These are phyloP conservation scores for Halichoerus grypus DNA, from an alignment of 2,113 vertebrate genomes.

Conservation along the genomic window DNA sequence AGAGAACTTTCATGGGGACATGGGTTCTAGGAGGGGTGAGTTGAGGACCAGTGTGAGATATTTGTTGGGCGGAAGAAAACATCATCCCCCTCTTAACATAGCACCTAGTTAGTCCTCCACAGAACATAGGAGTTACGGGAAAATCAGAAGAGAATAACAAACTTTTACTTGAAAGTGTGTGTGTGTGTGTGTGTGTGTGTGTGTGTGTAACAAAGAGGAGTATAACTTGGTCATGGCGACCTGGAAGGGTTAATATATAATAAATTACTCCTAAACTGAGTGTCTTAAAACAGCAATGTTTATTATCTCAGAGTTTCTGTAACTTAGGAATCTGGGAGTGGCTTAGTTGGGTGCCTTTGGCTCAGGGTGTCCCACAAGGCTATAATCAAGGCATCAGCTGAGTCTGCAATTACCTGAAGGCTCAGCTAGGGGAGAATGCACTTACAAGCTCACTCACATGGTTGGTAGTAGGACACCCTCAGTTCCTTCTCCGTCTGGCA, in stretches of 20 bases:
- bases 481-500: too few species aligned
- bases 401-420: neutral
- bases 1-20: accelerated
- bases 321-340: neutral
- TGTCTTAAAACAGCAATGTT: neutral
- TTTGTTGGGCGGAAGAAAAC: neutral
- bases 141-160: neutral
- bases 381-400: neutral
- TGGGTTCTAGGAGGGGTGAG: neutral
- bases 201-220: neutral
- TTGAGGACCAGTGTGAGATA: neutral
- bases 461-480: neutral
- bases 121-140: neutral
- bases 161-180: neutral
- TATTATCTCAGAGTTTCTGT: neutral
- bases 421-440: neutral
- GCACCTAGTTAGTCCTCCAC: neutral
- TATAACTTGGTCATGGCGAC: too few species aligned
- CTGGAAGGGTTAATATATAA: neutral
- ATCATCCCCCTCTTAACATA: neutral
- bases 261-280: neutral
- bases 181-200: neutral
- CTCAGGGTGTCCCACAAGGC: neutral
- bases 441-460: neutral
- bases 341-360: neutral